Percentiles rank a stretch among this genome's conserved stretches.
phyloP scores from a whole-genome alignment of 2,888 invertebrate species.

The Himalopsyche kuldschensis region DNA sequence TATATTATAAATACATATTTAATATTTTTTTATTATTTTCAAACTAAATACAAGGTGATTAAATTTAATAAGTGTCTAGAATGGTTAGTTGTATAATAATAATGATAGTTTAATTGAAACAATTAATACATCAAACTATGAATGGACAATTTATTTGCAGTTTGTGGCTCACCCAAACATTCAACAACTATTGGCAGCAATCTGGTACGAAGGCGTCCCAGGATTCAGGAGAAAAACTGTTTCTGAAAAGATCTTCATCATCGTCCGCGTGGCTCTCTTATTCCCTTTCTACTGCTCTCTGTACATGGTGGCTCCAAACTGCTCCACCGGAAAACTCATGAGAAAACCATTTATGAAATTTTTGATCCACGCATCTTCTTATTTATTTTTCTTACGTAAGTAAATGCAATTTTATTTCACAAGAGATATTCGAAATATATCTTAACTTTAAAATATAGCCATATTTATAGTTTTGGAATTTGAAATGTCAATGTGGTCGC shows the following conservation, averaged over 20 bases:
- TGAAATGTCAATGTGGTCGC: too few relatives aligned
- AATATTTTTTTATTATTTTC: too few relatives aligned
- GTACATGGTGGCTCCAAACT: conserved; percentile 85
- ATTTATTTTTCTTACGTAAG: conserved; percentile 91
- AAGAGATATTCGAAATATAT: too few relatives aligned
- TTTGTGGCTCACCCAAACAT: conserved; percentile 96
- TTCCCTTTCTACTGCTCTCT: conserved; percentile 86
- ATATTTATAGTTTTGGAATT: too few relatives aligned
- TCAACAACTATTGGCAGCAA: conserved; percentile 85
- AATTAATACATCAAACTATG: neutral
- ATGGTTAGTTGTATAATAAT: too few relatives aligned
- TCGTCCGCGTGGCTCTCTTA: conserved; percentile 73
- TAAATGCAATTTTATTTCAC: conserved; percentile 42
- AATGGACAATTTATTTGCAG: conserved; percentile 50
- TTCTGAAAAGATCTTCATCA: conserved; percentile 71
- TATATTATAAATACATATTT: too few relatives aligned
- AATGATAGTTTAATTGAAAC: neutral
- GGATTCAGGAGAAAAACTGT: conserved; percentile 85
- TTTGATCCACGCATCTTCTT: conserved; percentile 90
- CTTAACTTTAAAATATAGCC: too few relatives aligned
- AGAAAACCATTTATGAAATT: conserved; percentile 97
- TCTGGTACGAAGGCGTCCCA: conserved; percentile 96
- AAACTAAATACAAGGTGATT: too few relatives aligned
- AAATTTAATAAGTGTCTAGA: too few relatives aligned
- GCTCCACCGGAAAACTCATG: conserved; percentile 78